Conservation (phyloP, 2,888 invertebrate species). For the Caenorhabditis sulstoni region DNA sequence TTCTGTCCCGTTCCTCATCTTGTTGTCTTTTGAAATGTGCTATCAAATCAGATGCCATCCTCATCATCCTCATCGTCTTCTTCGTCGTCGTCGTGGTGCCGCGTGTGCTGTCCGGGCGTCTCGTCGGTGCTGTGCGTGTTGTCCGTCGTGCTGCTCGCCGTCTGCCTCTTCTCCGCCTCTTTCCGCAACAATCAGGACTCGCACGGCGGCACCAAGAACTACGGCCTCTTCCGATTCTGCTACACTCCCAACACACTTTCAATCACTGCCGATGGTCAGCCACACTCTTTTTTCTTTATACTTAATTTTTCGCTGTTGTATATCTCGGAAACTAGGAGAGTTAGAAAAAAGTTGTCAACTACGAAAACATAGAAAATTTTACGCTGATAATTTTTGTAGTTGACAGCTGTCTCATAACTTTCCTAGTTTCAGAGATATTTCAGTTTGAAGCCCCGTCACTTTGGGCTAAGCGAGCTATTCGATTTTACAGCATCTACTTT, state of each 20-base stretch:
- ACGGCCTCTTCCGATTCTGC: constrained; percentile 70
- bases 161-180: constrained; percentile 63
- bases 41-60: constrained; percentile 27
- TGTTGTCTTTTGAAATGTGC: no score
- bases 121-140: constrained; percentile 43
- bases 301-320: not conserved
- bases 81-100: constrained; percentile 10
- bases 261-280: no score
- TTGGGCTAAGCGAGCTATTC: not conserved
- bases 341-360: not conserved
- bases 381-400: not conserved
- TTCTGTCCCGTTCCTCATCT: no score
- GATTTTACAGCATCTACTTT: no score
- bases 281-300: no score
- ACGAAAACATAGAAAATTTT: not conserved
- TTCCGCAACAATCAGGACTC: constrained; percentile 60
- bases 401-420: not conserved
- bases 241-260: not conserved
- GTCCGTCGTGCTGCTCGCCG: constrained; percentile 46
- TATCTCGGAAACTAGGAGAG: not conserved
- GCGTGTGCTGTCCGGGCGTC: constrained; percentile 43
- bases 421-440: not conserved
- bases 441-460: not conserved
- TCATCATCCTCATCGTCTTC: no score
- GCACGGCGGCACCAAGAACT: constrained; percentile 57